These are phyloP conservation scores for Nannospalax galili DNA, from an alignment of 2,113 vertebrate species.

Conservation along the genomic window DNA sequence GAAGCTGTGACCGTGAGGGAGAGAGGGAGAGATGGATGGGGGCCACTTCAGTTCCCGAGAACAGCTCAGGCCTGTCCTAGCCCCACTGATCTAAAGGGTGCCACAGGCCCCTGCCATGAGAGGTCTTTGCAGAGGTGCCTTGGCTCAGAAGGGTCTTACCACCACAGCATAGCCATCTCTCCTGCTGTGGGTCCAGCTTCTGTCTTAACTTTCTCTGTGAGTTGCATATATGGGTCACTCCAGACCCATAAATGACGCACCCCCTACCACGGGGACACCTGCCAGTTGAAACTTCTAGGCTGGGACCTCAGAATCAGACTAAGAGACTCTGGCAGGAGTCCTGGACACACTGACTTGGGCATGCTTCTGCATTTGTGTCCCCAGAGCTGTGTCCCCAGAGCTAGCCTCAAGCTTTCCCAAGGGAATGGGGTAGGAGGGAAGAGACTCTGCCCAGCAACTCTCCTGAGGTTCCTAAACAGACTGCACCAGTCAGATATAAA, in stretches of 20 bases:
- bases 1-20: neutral
- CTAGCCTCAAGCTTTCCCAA: neutral
- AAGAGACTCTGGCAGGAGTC: neutral
- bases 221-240: neutral
- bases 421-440: neutral
- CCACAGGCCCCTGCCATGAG: neutral
- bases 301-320: neutral
- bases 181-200: no score
- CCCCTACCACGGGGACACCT: neutral
- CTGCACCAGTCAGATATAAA: constrained; percentile 12
- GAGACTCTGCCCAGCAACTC: neutral
- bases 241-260: neutral
- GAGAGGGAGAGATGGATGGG: neutral
- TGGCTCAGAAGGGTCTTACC: fast-evolving
- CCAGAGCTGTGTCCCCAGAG: neutral
- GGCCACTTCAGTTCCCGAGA: neutral
- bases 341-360: neutral
- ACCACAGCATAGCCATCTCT: neutral
- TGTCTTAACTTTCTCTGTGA: neutral
- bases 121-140: neutral
- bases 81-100: neutral
- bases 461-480: neutral
- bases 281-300: neutral
- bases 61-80: neutral
- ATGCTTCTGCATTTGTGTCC: neutral